Base-by-base conservation (phyloP, 2,797 vertebrate genomes). In the Hemibagrus guttatus region DNA sequence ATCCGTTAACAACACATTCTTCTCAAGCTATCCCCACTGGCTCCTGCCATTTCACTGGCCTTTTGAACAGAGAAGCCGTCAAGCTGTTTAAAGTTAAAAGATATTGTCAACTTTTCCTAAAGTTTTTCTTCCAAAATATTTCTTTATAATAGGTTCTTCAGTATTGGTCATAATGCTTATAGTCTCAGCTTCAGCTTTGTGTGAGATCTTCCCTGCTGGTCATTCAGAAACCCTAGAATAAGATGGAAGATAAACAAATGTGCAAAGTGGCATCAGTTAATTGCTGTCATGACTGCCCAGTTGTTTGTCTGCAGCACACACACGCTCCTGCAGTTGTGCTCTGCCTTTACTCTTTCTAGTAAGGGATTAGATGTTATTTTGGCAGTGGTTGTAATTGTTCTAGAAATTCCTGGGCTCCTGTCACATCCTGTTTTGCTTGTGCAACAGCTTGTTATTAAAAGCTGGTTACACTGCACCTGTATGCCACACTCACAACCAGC, bases 401-500 rank as follows among this genome's bases (percentile, higher is more conserved):
- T 82, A 66, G 59, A 88, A 82, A 85, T 85, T 88, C 84, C 59
- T 82, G 68, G n/a, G 78, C 63, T 63, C 71, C 66, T 84, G 84
- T 71, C 69, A 76, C n/a, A 76, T 88, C 79, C 84, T 75, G 69
- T 82, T 88, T 88, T 82, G 78, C 83, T 85, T 66, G 87, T 59
- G 71, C 46, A 85, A 74, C 87, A 85, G 66, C 49, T 16, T 80
- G 56, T 83, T 88, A 74, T 85, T 82, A 85, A 52, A 85, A 69
- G 14, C 21, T 56, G n/a, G 87, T 54, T 69, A 85, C 31, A n/a
- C 49, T 68, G 49, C 84, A 85, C 87, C 87, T 88, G 87, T 87
- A 79, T n/a, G 2, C 76, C 46, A 64, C 54, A 46, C 69, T 88
- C 87, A 58, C 31, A 79, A 79, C n/a, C 84, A 80, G 86, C 88